These are phyloP conservation scores for Alentia gelatinosa DNA, from an alignment of 2,888 invertebrate species.

Conservation along the genomic window DNA sequence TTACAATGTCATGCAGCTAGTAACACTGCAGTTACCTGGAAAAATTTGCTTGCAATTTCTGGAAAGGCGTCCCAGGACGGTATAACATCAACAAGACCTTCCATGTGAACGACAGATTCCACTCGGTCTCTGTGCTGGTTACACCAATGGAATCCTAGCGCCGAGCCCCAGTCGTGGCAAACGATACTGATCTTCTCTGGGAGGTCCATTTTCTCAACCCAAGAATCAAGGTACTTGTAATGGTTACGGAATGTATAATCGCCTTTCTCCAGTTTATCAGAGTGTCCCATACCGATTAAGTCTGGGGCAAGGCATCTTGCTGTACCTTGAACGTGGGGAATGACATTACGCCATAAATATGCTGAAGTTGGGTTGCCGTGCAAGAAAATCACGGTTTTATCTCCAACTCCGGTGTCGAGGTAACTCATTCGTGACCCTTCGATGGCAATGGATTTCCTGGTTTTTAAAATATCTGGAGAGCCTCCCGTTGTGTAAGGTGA, in stretches of 20 bases:
- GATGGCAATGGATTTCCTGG: constrained; percentile 4
- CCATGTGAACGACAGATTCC: constrained; percentile 55
- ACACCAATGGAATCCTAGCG: constrained; percentile 60
- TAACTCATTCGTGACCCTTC: constrained; percentile 33
- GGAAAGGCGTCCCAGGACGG: constrained; percentile 55
- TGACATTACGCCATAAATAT: constrained; percentile 58
- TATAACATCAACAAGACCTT: constrained; percentile 41
- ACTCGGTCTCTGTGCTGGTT: constrained; percentile 48
- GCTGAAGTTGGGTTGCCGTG: constrained; percentile 60
- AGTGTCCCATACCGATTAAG: constrained; percentile 61
- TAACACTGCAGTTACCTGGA: constrained; percentile 28
- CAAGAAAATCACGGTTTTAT: constrained; percentile 44
- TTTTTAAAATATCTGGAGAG: background rate
- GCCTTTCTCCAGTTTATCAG: constrained; percentile 37
- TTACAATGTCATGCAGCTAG: background rate
- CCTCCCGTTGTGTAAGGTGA: background rate
- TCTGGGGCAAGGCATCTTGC: constrained; percentile 59
- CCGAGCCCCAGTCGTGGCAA: constrained; percentile 62
- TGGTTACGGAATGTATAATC: constrained; percentile 55
- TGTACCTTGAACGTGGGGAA: constrained; percentile 56
- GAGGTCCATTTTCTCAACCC: constrained; percentile 58
- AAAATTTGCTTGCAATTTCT: background rate
- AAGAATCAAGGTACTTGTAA: constrained; percentile 57
- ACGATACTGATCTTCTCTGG: constrained; percentile 57
- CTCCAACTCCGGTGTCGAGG: constrained; percentile 38